Percentiles rank a stretch among this genome's conserved stretches.
These are phyloP conservation scores for Lithobates pipiens DNA, from an alignment of 2,797 vertebrate genomes.

Conservation along the genomic window DNA sequence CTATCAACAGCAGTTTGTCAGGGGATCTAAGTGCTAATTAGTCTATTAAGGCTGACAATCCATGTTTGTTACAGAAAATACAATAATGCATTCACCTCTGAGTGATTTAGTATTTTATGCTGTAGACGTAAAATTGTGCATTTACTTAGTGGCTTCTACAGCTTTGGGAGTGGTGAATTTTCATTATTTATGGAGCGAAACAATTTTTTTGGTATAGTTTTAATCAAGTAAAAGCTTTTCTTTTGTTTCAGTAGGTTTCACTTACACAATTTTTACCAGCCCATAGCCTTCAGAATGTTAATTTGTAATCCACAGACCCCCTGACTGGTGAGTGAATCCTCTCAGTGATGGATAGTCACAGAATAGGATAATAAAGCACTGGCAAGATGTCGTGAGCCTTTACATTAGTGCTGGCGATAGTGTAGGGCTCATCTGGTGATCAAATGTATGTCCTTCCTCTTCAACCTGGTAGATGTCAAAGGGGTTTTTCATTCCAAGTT, in stretches of 20 bases:
- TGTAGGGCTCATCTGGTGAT: background rate
- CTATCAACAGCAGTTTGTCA: constrained; percentile 37
- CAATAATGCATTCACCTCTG: constrained; percentile 44
- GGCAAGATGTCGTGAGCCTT: background rate
- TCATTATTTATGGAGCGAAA: constrained; percentile 45
- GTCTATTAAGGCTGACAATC: constrained; percentile 39
- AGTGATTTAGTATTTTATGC: constrained; percentile 37
- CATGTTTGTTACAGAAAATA: constrained; percentile 53
- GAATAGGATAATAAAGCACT: constrained; percentile 28
- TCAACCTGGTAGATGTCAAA: background rate
- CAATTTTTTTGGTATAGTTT: constrained; percentile 32
- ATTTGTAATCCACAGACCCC: constrained; percentile 45
- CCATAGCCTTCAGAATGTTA: constrained; percentile 20
- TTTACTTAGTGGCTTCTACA: constrained; percentile 23
- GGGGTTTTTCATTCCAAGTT: constrained; percentile 2
- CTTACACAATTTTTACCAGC: constrained; percentile 32
- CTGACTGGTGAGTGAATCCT: constrained; percentile 30
- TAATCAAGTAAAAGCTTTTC: constrained; percentile 54
- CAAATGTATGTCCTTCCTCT: constrained; percentile 7
- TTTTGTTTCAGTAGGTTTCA: constrained; percentile 16
- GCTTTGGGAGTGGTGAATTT: constrained; percentile 1
- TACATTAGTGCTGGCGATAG: constrained; percentile 20
- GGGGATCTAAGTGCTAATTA: constrained; percentile 53
- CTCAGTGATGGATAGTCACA: constrained; percentile 30
- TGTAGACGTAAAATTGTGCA: constrained; percentile 21